These are phyloP conservation scores for Paratrypauchen microcephalus DNA, from an alignment of 2,797 vertebrate genomes.

Conservation along the genomic window DNA sequence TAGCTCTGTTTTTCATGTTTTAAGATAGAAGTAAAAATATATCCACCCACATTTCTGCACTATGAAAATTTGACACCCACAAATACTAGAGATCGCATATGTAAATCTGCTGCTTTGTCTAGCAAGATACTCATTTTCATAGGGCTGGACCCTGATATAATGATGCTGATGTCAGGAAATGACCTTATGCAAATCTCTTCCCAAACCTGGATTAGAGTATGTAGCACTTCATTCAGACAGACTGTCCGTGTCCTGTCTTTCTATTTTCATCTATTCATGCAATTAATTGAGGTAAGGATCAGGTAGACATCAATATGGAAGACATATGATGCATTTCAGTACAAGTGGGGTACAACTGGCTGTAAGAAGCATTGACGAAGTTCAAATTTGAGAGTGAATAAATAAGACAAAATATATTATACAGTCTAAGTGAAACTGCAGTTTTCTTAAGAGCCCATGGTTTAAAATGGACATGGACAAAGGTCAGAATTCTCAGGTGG, in stretches of 20 bases:
- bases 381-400: not conserved
- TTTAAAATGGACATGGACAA: too few relatives aligned
- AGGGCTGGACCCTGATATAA: slow-evolving; percentile 28
- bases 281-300: not conserved
- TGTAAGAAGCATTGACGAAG: not conserved
- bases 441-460: too few relatives aligned
- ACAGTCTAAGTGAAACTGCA: too few relatives aligned
- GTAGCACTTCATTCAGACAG: not conserved
- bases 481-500: too few relatives aligned
- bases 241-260: not conserved
- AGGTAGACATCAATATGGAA: not conserved
- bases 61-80: too few relatives aligned
- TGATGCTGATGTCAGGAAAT: slow-evolving; percentile 36
- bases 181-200: slow-evolving; percentile 22
- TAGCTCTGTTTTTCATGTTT: too few relatives aligned
- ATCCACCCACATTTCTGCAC: too few relatives aligned
- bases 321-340: not conserved
- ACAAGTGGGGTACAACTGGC: not conserved
- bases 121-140: slow-evolving; percentile 52
- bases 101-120: slow-evolving; percentile 19
- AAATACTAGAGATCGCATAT: not conserved
- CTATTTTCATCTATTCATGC: slow-evolving; percentile 1
- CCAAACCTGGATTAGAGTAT: slow-evolving; percentile 9
- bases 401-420: not conserved
- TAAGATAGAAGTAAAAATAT: too few relatives aligned